Percentiles rank a stretch among this genome's conserved stretches.
Evolutionary conservation across 2,113 vertebrate species (phyloP).

Genomic region (Romanogobio albipinnatus): DNA sequence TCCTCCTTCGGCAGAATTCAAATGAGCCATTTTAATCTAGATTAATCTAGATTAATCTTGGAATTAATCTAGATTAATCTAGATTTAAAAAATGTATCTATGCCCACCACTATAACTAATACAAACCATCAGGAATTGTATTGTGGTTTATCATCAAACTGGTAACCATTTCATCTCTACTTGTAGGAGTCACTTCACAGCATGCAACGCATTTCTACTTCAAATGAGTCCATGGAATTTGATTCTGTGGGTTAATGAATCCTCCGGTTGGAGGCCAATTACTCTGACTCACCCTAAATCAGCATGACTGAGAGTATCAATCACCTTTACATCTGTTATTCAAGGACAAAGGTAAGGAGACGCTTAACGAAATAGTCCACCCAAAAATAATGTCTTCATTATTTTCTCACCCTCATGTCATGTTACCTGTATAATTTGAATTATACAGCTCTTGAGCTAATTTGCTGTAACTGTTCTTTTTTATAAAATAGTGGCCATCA

Average conservation of each 20-base stretch:
- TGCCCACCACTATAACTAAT: no score
- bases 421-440: background rate
- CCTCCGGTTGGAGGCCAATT: background rate
- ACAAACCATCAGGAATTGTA: no score
- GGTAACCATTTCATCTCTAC: no score
- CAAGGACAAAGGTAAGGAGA: background rate
- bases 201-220: background rate
- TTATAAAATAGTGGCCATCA: background rate
- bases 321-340: background rate
- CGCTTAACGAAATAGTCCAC: background rate
- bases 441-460: background rate
- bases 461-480: background rate
- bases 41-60: no score
- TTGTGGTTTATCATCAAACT: no score
- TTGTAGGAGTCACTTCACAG: background rate
- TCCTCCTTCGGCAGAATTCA: no score
- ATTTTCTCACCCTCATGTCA: background rate
- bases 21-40: no score
- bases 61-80: no score
- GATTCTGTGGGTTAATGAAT: background rate
- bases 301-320: background rate
- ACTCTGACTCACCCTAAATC: slow-evolving; percentile 4
- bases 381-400: background rate
- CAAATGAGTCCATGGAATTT: background rate
- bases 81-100: no score